phyloP scores from a whole-genome alignment of 2,888 invertebrate species.

The Hydrotaea diabolus region DNA sequence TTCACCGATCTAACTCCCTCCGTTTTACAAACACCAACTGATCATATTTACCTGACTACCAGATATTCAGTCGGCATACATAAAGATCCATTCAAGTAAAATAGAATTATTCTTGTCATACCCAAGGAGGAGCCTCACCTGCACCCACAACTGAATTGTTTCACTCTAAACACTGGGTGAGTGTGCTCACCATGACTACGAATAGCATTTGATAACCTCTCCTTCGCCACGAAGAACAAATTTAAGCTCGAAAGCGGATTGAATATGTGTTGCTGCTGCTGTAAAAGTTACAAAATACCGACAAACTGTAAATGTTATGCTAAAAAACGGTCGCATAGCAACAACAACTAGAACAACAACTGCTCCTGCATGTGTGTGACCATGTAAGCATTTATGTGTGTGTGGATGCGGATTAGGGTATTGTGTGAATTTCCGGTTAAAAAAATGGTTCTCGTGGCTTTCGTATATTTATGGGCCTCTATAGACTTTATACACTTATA shows the following conservation, averaged over 20 bases:
- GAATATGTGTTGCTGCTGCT: background rate
- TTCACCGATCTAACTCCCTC: too few relatives aligned
- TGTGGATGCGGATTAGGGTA: background rate
- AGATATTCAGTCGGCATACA: too few relatives aligned
- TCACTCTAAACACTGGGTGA: background rate
- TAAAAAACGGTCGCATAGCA: background rate
- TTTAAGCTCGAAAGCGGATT: background rate
- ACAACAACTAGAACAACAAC: slow-evolving; percentile 11
- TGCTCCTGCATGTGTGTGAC: background rate
- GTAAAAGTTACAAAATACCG: background rate
- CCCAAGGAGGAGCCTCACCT: background rate
- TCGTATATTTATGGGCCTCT: background rate
- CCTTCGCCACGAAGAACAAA: background rate
- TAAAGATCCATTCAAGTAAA: too few relatives aligned
- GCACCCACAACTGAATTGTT: background rate
- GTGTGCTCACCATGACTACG: background rate
- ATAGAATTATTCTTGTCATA: too few relatives aligned
- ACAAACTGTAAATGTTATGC: background rate
- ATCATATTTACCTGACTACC: too few relatives aligned
- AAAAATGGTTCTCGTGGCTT: slow-evolving; percentile 12
- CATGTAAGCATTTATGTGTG: background rate
- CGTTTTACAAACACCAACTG: too few relatives aligned
- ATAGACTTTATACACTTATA: too few relatives aligned
- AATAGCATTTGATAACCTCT: too few relatives aligned
- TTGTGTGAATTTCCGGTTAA: slow-evolving; percentile 28